Percentiles rank a stretch among this genome's conserved stretches.
phyloP scores from a whole-genome alignment of 2,113 vertebrate genomes.

The Azemiops feae region DNA sequence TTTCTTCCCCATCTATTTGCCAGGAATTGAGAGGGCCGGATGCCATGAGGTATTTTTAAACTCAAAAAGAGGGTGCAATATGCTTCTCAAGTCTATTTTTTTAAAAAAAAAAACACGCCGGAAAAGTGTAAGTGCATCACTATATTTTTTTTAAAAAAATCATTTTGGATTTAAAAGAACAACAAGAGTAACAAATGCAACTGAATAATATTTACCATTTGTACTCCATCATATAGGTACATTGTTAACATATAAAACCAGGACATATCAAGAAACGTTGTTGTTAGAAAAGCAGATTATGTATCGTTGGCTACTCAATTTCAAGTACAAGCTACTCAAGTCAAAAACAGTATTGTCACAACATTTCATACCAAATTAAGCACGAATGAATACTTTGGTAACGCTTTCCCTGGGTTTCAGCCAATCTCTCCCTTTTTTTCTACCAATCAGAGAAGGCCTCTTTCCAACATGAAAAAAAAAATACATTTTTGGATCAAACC shows the following conservation, averaged over 20 bases:
- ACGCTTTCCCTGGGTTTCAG: background rate
- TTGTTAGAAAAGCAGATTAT: background rate
- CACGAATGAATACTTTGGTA: background rate
- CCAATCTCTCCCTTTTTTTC: background rate
- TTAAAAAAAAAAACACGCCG: background rate
- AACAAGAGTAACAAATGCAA: background rate
- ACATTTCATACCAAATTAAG: background rate
- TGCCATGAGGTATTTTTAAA: background rate
- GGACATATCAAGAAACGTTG: background rate
- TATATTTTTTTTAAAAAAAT: background rate
- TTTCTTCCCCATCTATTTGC: too few relatives aligned
- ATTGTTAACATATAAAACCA: background rate
- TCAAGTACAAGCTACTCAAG: background rate
- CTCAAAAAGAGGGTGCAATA: background rate
- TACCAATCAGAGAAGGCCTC: too few relatives aligned
- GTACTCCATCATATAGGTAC: background rate
- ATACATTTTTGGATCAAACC: background rate
- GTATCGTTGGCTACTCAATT: background rate
- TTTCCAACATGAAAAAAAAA: background rate
- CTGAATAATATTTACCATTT: background rate
- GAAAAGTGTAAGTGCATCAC: background rate
- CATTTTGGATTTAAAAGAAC: background rate
- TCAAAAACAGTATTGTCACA: background rate
- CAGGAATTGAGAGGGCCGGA: too few relatives aligned
- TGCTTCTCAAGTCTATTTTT: background rate